Conservation (phyloP, 2,888 invertebrate species). For the Pardosa pseudoannulata region DNA sequence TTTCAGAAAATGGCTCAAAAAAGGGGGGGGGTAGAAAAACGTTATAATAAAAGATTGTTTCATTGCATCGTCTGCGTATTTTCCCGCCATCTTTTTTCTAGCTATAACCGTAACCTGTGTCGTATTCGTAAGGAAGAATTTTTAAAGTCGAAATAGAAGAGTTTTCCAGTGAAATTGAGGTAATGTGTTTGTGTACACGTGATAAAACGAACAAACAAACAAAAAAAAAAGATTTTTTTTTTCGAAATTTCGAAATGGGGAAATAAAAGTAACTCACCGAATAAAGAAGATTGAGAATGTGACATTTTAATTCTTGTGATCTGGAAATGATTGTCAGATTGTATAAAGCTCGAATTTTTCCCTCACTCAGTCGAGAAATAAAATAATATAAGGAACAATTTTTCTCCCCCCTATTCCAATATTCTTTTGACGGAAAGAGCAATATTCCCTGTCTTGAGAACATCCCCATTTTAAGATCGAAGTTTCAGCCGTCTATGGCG, state of each 20-base stretch:
- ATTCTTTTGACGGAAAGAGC: conserved; percentile 51
- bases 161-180: conserved; percentile 67
- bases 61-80: conserved; percentile 22
- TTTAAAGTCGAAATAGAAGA: conserved; percentile 50
- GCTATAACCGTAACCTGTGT: conserved; percentile 27
- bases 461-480: neutral
- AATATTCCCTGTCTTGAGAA: conserved; percentile 40
- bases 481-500: neutral
- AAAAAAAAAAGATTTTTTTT: neutral
- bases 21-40: neutral
- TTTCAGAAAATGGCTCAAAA: neutral
- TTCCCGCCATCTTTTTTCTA: conserved; percentile 3
- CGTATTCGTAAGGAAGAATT: conserved; percentile 25
- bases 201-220: neutral
- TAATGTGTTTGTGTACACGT: conserved; percentile 32
- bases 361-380: conserved; percentile 22
- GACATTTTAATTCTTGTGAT: conserved; percentile 70
- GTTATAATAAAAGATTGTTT: conserved; percentile 13
- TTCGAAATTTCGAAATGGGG: neutral
- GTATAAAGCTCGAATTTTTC: conserved; percentile 70
- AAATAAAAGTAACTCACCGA: conserved; percentile 7
- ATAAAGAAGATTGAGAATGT: conserved; percentile 66
- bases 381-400: conserved; percentile 44
- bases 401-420: conserved; percentile 50
- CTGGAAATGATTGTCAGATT: conserved; percentile 70